phyloP scores from a whole-genome alignment of 2,888 invertebrate species.

The Zootermopsis nevadensis region DNA sequence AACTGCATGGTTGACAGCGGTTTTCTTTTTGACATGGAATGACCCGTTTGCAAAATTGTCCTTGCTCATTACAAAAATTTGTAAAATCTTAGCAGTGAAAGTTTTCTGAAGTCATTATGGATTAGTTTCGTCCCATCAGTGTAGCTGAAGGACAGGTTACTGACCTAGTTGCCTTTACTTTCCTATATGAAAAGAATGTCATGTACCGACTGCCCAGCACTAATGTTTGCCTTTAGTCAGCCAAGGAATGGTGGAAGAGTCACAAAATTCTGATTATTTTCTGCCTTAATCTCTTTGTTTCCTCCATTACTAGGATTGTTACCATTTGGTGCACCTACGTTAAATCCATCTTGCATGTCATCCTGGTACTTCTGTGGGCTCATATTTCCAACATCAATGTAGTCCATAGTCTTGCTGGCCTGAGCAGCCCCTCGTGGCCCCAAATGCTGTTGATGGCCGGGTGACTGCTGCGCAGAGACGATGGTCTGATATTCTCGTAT shows the following conservation, averaged over 20 bases:
- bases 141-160: background rate
- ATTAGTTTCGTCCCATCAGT: too few species aligned
- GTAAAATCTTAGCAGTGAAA: too few species aligned
- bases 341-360: background rate
- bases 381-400: slow-evolving; percentile 53
- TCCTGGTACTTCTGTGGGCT: slow-evolving; percentile 36
- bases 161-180: background rate
- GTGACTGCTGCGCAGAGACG: slow-evolving; percentile 40
- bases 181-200: slow-evolving; percentile 44
- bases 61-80: too few species aligned
- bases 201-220: slow-evolving; percentile 44
- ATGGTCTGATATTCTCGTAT: slow-evolving; percentile 53
- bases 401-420: slow-evolving; percentile 47
- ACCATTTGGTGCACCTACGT: background rate
- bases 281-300: slow-evolving; percentile 40
- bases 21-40: too few species aligned
- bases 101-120: too few species aligned
- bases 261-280: slow-evolving; percentile 65
- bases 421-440: background rate
- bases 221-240: slow-evolving; percentile 49
- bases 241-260: slow-evolving; percentile 75
- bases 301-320: slow-evolving; percentile 22
- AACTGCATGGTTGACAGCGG: too few species aligned
- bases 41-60: too few species aligned
- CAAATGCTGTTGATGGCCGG: slow-evolving; percentile 22